Base-by-base conservation (phyloP, 2,888 invertebrate species). In the Nycteola revayana region DNA sequence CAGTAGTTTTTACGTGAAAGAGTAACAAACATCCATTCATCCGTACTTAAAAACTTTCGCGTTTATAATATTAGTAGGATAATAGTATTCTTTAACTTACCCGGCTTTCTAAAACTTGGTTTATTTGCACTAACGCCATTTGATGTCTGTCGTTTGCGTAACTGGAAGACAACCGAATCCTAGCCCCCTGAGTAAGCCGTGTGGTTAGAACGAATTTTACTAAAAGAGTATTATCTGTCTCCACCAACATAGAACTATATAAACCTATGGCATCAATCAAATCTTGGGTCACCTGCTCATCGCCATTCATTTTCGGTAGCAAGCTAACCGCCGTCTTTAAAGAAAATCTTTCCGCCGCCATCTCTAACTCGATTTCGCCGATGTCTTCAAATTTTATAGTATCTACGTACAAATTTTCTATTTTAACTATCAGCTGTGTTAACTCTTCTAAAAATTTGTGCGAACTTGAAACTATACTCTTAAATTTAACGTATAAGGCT, bases 271-370 rank as follows among this genome's bases (percentile, higher is more conserved):
- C n/a, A n/a, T n/a, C n/a, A n/a, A n/a, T n/a, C n/a, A 3, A 5
- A 3, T 5, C 3, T 18, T n/a, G 23, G 23, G 23, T 23, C 23
- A 9, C 23, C 23, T 23, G 23, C 23, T 23, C 23, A 23, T 23
- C 23, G 23, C 23, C 23, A 23, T 8, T 23, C 23, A 23, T 23
- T 23, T 23, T 23, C 23, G 23, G 23, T 23, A 23, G 23, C 23
- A 23, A 23, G 23, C 23, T 23, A 23, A 23, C 8, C 23, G 23
- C 23, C 8, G 23, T 23, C n/a, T 9, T 23, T 23, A 23, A 23
- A 23, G 23, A 23, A 23, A 23, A 23, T 9, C 23, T 23, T 23
- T 23, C 23, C 23, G 23, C 9, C 23, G 23, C 23, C 23, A 23
- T 23, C 23, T 23, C 23, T 23, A 8, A 8, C 9, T 23, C 23